Conservation (phyloP, 2,113 vertebrate genomes). For the Poeciliopsis retropinna region DNA sequence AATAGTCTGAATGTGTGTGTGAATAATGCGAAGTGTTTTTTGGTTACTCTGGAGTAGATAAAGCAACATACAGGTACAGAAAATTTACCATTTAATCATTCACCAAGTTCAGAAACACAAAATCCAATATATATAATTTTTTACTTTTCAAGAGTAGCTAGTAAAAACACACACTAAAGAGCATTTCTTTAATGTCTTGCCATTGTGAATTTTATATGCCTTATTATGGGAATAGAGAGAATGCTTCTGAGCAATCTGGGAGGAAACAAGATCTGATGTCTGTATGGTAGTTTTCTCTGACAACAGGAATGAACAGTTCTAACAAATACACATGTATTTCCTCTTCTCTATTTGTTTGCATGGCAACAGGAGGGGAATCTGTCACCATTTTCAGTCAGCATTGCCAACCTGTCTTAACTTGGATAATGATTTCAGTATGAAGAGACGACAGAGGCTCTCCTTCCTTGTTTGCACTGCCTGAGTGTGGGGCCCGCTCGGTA, state of each 20-base stretch:
- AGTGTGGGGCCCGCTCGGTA: slow-evolving; percentile 42
- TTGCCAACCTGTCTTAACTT: slow-evolving; percentile 3
- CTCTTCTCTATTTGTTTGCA: slow-evolving; percentile 4
- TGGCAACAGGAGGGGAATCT: slow-evolving; percentile 22
- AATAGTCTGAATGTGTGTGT: no score
- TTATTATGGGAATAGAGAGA: background rate
- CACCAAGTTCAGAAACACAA: no score
- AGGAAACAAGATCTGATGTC: background rate
- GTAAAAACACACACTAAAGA: background rate
- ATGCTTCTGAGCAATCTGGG: background rate
- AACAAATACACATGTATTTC: background rate
- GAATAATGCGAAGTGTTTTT: no score
- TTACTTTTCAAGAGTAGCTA: no score
- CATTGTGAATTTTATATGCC: background rate
- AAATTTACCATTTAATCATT: no score
- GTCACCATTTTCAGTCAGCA: slow-evolving; percentile 14
- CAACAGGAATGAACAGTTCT: background rate
- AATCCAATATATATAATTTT: no score
- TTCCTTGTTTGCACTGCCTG: slow-evolving; percentile 23
- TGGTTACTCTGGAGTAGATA: no score
- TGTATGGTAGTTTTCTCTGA: background rate
- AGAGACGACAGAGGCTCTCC: slow-evolving; percentile 7
- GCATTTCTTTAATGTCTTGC: background rate
- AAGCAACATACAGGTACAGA: no score
- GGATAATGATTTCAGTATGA: slow-evolving; percentile 20